Evolutionary conservation across 1,140 invertebrate genomes (phyloP), one percentile per base, ranked within the genome.

Genomic region (Zaprionus inermis): DNA sequence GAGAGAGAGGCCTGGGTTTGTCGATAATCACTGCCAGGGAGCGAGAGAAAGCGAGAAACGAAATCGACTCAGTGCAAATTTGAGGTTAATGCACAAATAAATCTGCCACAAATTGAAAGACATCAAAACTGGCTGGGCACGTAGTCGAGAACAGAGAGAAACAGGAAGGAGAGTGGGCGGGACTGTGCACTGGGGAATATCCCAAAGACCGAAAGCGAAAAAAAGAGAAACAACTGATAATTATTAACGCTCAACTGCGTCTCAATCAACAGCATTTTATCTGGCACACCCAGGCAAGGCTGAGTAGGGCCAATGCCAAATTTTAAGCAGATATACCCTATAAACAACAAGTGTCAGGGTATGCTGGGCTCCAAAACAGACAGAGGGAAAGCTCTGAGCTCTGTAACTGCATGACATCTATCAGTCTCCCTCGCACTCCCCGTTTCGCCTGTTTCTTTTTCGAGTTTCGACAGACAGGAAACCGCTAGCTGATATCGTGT

Each of bases 201-300:
- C 49, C 55, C 9, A 44, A 56, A 34, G 30, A 63, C 44, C 51
- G 22, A 67, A 32, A 58, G 24, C 0, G 20, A 54, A 22, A 34
- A n/a, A 22, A 34, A 55, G 41, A 52, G 32, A 60, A 54, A 54
- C 67, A 88, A 88, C 79, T 84, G 78, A 89, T 88, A 88, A 88
- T 88, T 88, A 89, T 88, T 88, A 88, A 88, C 84, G 83, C 83
- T 89, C 80, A 79, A 89, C 80, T 88, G 83, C 76, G 73, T 74
- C 79, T 85, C 83, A 88, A 88, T 88, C 84, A 88, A 88, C 84
- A 86, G 83, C 80, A 86, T 86, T 86, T 89, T 89, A 88, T 89
- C 83, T 83, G 84, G 65, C 65, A 73, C 49, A 60, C 56, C 68
- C 71, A 73, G 64, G 66, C 67, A 16, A 34, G 16, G 41, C 22